Percentiles rank a stretch among this genome's conserved stretches.
Conservation (phyloP, 2,888 invertebrate genomes). For the Andrena haemorrhoa region DNA sequence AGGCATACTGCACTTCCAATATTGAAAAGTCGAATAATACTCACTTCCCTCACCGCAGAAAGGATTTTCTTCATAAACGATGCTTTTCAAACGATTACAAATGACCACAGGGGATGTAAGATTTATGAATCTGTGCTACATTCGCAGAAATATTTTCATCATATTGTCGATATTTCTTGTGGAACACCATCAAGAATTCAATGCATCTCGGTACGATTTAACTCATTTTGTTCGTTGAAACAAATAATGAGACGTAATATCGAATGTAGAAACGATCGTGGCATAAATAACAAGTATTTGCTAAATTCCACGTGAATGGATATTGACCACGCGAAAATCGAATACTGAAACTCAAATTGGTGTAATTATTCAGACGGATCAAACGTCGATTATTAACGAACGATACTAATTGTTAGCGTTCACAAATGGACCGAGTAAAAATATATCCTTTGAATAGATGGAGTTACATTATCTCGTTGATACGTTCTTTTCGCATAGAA, state of each 20-base stretch:
- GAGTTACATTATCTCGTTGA: too few species aligned
- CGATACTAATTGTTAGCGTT: neutral
- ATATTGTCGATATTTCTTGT: constrained; percentile 9
- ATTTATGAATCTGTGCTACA: neutral
- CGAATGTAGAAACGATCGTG: neutral
- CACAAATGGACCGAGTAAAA: neutral
- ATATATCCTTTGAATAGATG: neutral
- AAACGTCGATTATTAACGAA: neutral
- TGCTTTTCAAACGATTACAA: neutral
- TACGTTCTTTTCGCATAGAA: too few species aligned
- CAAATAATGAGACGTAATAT: constrained; percentile 4
- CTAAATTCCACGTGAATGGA: neutral
- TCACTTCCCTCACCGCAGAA: too few species aligned
- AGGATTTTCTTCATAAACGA: too few species aligned
- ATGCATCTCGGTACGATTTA: constrained; percentile 12
- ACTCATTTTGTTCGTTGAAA: neutral
- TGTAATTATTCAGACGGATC: neutral
- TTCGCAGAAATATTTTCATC: constrained; percentile 5
- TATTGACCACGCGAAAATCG: neutral
- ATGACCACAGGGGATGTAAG: neutral
- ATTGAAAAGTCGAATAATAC: neutral
- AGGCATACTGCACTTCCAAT: neutral
- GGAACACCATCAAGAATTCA: constrained; percentile 6
- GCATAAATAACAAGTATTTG: constrained; percentile 9
- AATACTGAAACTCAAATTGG: neutral